Percentiles rank a stretch among this genome's conserved stretches.
These are phyloP conservation scores for Leucoptera coffeella DNA, from an alignment of 2,888 invertebrate genomes.

Conservation along the genomic window DNA sequence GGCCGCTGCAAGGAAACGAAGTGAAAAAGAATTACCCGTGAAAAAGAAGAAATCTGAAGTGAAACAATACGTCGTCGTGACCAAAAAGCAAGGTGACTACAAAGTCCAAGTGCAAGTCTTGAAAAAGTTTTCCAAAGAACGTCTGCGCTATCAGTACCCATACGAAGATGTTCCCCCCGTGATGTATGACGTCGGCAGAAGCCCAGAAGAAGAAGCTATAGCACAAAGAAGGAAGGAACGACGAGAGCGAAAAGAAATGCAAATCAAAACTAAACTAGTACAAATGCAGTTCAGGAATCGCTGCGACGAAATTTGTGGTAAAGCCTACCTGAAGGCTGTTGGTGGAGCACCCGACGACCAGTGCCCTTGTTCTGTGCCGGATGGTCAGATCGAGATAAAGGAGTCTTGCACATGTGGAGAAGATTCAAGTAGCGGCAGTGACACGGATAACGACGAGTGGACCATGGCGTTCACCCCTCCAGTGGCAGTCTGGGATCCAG, in stretches of 20 bases:
- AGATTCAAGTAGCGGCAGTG: slow-evolving; percentile 22
- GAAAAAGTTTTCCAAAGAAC: slow-evolving; percentile 36
- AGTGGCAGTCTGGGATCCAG: slow-evolving; percentile 24
- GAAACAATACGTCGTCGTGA: slow-evolving; percentile 29
- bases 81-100: slow-evolving; percentile 31
- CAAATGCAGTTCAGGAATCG: slow-evolving; percentile 38
- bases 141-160: slow-evolving; percentile 30
- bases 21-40: no score
- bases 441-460: slow-evolving; percentile 42
- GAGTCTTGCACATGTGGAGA: slow-evolving; percentile 43
- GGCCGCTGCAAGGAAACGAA: no score
- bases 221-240: slow-evolving; percentile 27
- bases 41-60: slow-evolving; percentile 33
- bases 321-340: slow-evolving; percentile 42
- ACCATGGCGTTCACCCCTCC: slow-evolving; percentile 37
- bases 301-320: slow-evolving; percentile 42
- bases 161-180: slow-evolving; percentile 38
- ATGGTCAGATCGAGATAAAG: slow-evolving; percentile 15
- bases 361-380: slow-evolving; percentile 25
- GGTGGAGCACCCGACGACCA: slow-evolving; percentile 31
- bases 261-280: slow-evolving; percentile 27
- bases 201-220: slow-evolving; percentile 27
- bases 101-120: slow-evolving; percentile 42
- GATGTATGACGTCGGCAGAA: slow-evolving; percentile 33
- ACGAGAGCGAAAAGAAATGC: slow-evolving; percentile 29